phyloP scores from a whole-genome alignment of 2,888 invertebrate genomes.

The Acrobasis repandana region DNA sequence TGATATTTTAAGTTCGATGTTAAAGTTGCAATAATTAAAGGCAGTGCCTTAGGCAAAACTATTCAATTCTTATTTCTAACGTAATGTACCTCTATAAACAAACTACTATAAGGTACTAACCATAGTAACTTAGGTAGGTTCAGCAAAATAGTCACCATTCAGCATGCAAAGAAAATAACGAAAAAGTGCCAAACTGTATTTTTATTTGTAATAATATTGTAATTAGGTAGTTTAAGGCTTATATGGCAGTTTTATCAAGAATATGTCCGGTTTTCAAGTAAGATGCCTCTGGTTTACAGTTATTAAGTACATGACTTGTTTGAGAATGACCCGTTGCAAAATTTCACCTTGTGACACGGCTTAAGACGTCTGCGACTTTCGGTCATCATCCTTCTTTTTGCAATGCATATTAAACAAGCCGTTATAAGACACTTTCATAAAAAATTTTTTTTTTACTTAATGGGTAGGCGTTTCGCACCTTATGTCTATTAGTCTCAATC shows the following conservation, averaged over 20 bases:
- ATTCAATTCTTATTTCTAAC: background rate
- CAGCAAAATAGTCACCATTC: constrained; percentile 1
- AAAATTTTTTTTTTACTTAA: background rate
- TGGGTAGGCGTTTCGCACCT: too few species aligned
- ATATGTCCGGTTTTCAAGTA: constrained; percentile 8
- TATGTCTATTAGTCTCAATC: too few species aligned
- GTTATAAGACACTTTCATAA: constrained; percentile 8
- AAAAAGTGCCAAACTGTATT: background rate
- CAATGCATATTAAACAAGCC: constrained; percentile 6
- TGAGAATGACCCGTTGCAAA: constrained; percentile 14
- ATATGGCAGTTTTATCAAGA: background rate
- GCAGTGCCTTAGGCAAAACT: background rate
- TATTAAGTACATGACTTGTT: constrained; percentile 19
- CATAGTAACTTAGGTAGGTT: background rate
- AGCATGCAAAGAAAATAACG: background rate
- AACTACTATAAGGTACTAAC: background rate
- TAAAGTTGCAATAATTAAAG: background rate
- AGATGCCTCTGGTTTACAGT: constrained; percentile 20
- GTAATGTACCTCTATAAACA: background rate
- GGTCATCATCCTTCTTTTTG: constrained; percentile 15
- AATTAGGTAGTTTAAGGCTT: constrained; percentile 9
- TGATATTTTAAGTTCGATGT: background rate
- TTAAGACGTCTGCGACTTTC: constrained; percentile 7
- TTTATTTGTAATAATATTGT: constrained; percentile 11
- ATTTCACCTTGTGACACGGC: constrained; percentile 18